phyloP scores from a whole-genome alignment of 1,140 invertebrate genomes.

The Cepaea nemoralis region DNA sequence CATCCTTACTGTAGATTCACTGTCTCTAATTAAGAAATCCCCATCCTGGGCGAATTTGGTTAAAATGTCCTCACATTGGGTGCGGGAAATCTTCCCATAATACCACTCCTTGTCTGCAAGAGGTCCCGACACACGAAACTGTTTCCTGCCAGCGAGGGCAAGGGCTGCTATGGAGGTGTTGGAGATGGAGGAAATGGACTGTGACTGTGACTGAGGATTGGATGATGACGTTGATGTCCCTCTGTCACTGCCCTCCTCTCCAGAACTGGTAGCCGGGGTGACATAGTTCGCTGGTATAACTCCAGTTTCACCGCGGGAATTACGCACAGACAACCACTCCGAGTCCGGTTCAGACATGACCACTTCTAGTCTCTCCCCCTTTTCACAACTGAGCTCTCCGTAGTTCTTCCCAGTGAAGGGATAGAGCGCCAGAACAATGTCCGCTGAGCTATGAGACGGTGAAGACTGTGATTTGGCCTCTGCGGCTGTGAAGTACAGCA shows the following conservation, averaged over 20 bases:
- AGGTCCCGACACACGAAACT: conserved; percentile 66
- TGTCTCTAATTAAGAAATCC: conserved; percentile 97
- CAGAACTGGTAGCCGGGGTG: conserved; percentile 72
- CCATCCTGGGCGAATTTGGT: conserved; percentile 95
- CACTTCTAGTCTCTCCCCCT: conserved; percentile 89
- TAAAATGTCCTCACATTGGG: conserved; percentile 93
- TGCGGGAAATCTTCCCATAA: conserved; percentile 93
- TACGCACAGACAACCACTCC: conserved; percentile 93
- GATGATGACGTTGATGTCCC: conserved; percentile 60
- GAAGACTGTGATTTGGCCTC: conserved; percentile 79
- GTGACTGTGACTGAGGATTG: conserved; percentile 70
- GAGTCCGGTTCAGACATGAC: conserved; percentile 94
- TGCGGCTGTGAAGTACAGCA: conserved; percentile 81
- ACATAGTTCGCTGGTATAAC: conserved; percentile 97
- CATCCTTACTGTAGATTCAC: conserved; percentile 91
- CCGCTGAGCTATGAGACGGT: conserved; percentile 39
- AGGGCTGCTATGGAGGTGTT: conserved; percentile 60
- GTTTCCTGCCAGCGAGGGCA: conserved; percentile 57
- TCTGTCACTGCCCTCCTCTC: conserved; percentile 56
- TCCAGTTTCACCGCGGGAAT: conserved; percentile 88
- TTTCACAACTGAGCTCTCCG: conserved; percentile 96
- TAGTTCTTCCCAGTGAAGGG: conserved; percentile 75
- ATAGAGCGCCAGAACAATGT: conserved; percentile 80
- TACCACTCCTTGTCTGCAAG: conserved; percentile 82
- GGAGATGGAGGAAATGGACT: conserved; percentile 69